These are phyloP conservation scores for Sialia sialis DNA, from an alignment of 2,113 vertebrate genomes.

Conservation along the genomic window DNA sequence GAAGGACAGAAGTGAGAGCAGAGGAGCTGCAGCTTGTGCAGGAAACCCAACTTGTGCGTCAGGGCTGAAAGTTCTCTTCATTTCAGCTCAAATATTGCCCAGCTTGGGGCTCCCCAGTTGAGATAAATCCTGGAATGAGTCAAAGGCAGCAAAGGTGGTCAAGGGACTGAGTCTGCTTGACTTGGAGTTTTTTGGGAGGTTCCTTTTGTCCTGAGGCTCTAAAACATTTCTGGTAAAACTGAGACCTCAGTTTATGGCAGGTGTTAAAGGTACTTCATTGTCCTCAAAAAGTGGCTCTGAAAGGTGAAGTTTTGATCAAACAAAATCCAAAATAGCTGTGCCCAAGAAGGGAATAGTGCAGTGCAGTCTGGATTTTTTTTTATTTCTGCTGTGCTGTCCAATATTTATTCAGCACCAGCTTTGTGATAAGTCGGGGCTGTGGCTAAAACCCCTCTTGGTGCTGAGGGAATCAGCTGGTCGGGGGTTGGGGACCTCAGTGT, in stretches of 20 bases:
- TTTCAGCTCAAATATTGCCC: not conserved
- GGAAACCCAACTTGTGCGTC: not conserved
- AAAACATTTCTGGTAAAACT: not conserved
- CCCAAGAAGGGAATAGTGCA: not conserved
- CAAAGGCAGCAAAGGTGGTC: no score
- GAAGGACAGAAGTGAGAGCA: not conserved
- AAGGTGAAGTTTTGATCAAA: not conserved
- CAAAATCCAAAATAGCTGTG: not conserved
- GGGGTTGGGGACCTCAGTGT: not conserved
- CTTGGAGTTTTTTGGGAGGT: not conserved
- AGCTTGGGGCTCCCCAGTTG: not conserved
- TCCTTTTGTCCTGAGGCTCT: not conserved
- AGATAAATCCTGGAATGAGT: not conserved
- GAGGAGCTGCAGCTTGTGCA: conserved; percentile 14
- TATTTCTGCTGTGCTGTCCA: not conserved
- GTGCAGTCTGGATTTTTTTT: fast-evolving
- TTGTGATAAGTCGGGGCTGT: not conserved
- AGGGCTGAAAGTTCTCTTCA: not conserved
- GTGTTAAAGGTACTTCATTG: not conserved
- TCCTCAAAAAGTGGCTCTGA: not conserved
- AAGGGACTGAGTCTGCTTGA: not conserved
- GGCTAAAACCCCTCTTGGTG: not conserved
- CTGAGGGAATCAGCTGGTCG: no score
- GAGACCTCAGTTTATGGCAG: not conserved
- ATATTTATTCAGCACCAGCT: not conserved